A percentile compares a stretch with the other conserved stretches of the same genome.
phyloP scores from a whole-genome alignment of 2,113 vertebrate species.

The Pogona vitticeps region DNA sequence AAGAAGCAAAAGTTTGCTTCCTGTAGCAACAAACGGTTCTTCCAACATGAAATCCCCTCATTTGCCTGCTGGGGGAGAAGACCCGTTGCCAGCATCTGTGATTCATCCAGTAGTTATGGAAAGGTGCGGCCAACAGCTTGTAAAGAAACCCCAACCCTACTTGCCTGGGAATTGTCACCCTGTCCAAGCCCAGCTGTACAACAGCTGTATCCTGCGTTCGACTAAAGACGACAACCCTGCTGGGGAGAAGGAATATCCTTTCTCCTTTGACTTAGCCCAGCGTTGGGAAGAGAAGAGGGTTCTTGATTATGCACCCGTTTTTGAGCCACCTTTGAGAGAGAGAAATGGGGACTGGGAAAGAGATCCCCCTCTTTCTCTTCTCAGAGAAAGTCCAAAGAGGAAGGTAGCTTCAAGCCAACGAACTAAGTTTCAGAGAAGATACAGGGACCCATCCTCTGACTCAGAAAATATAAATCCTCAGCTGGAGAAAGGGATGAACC shows the following conservation, averaged over 20 bases:
- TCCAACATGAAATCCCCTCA: not conserved
- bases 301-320: accelerated
- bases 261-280: conserved; percentile 31
- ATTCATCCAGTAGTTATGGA: accelerated
- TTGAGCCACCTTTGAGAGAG: accelerated
- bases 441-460: accelerated
- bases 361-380: accelerated
- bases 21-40: not conserved
- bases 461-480: not conserved
- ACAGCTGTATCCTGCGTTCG: accelerated
- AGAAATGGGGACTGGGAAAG: not conserved
- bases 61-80: too few species aligned
- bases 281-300: not conserved
- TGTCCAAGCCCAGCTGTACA: accelerated
- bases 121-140: accelerated
- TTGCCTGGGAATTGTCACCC: accelerated
- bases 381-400: accelerated
- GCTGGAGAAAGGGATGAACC: accelerated
- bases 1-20: conserved; percentile 15
- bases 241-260: not conserved
- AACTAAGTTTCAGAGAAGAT: accelerated
- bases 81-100: accelerated
- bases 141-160: accelerated
- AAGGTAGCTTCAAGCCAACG: not conserved
- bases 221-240: not conserved